phyloP scores from a whole-genome alignment of 1,140 invertebrate species.

The Halesus radiatus region DNA sequence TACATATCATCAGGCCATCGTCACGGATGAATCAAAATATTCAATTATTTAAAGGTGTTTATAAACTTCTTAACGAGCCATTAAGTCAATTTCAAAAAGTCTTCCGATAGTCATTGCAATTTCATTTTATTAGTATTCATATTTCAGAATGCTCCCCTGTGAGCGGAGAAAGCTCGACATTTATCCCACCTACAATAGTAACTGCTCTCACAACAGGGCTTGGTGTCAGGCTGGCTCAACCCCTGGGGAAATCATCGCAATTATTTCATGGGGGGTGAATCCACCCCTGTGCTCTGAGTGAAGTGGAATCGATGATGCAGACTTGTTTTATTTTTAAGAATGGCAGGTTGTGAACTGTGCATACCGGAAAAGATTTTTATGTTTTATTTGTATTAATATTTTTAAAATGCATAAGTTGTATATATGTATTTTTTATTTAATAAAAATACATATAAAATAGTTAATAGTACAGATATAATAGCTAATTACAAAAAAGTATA shows the following conservation, averaged over 20 bases:
- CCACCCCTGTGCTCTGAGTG: neutral
- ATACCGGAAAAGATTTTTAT: no score
- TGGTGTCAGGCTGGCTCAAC: slow-evolving; percentile 13
- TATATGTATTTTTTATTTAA: no score
- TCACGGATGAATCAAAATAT: no score
- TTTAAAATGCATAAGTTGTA: no score
- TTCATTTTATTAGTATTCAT: slow-evolving; percentile 19
- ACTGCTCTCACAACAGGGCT: slow-evolving; percentile 34
- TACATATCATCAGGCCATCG: no score
- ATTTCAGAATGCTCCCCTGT: slow-evolving; percentile 2
- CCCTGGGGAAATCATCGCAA: slow-evolving; percentile 34
- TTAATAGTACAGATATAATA: no score
- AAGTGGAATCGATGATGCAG: slow-evolving; percentile 4
- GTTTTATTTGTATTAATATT: no score
- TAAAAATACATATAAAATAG: no score
- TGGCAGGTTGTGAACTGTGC: neutral
- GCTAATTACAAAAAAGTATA: no score
- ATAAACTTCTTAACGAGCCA: no score
- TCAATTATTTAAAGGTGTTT: no score
- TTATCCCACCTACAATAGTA: slow-evolving; percentile 22
- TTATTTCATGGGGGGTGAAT: slow-evolving; percentile 32
- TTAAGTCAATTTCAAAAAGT: neutral
- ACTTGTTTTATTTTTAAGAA: neutral
- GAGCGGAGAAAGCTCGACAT: slow-evolving; percentile 28
- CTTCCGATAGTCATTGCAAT: neutral